Evolutionary conservation across 2,888 invertebrate species (phyloP).

Genomic region (Cinara cedri): DNA sequence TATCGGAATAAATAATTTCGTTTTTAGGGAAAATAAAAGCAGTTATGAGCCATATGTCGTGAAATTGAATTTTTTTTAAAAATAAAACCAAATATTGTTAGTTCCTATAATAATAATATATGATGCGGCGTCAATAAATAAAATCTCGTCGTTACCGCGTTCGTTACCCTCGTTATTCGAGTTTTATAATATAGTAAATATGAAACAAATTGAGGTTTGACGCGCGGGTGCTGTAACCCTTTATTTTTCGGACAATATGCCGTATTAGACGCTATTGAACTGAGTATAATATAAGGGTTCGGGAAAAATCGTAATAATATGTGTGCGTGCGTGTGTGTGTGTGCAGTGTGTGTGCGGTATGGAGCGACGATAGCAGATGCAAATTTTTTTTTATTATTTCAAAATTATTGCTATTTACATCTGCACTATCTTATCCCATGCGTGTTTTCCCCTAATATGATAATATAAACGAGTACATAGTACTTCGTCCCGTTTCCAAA

Average conservation of each 20-base stretch:
- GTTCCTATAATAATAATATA: too few species aligned
- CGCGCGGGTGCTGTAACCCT: conserved; percentile 14
- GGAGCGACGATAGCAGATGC: conserved; percentile 15
- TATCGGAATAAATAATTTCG: too few species aligned
- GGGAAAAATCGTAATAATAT: conserved; percentile 16
- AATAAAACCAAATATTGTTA: too few species aligned
- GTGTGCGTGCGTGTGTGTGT: background rate
- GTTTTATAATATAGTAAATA: background rate
- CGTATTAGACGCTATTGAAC: conserved; percentile 45
- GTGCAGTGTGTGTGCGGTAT: too few species aligned
- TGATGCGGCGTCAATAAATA: background rate
- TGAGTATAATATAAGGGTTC: background rate
- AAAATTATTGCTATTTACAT: conserved; percentile 31
- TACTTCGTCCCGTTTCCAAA: background rate
- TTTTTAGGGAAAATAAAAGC: too few species aligned
- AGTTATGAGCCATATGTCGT: too few species aligned
- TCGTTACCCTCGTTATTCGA: background rate
- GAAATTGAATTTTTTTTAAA: too few species aligned
- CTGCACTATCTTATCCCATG: conserved; percentile 27
- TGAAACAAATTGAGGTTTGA: conserved; percentile 22
- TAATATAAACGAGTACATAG: too few species aligned
- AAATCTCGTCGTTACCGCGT: background rate
- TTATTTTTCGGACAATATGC: conserved; percentile 29
- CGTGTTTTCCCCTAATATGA: conserved; percentile 40
- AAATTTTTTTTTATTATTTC: conserved; percentile 27